These are phyloP conservation scores for Homarus gammarus DNA, from an alignment of 2,888 invertebrate species.

Conservation along the genomic window DNA sequence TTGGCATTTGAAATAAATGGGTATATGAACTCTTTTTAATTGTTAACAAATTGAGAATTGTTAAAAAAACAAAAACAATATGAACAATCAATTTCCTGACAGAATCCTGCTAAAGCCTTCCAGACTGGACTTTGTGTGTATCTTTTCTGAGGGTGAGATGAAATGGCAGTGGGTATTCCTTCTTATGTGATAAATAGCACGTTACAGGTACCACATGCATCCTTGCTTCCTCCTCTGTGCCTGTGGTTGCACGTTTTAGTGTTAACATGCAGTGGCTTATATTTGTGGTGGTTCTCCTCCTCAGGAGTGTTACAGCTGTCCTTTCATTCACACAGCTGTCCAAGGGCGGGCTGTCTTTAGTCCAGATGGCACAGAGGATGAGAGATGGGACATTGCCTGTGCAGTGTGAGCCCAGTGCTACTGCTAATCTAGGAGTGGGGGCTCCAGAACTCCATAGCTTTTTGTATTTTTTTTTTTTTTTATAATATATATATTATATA, in stretches of 20 bases:
- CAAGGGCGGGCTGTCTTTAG: constrained; percentile 59
- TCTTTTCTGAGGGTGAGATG: constrained; percentile 55
- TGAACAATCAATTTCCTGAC: constrained; percentile 10
- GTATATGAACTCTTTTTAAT: not conserved
- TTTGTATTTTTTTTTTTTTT: constrained; percentile 51
- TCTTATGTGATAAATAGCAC: constrained; percentile 72
- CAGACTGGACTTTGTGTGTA: constrained; percentile 40
- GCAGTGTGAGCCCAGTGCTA: constrained; percentile 71
- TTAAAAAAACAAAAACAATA: constrained; percentile 15
- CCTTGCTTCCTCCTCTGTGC: constrained; percentile 68
- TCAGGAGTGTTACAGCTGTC: constrained; percentile 59
- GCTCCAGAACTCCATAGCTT: constrained; percentile 72
- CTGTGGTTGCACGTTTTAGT: constrained; percentile 72
- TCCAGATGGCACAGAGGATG: constrained; percentile 65
- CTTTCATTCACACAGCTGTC: constrained; percentile 53
- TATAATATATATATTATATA: constrained; percentile 59
- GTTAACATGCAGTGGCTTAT: constrained; percentile 72
- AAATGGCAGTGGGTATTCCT: constrained; percentile 66
- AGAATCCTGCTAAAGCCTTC: constrained; percentile 48
- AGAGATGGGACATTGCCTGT: constrained; percentile 54
- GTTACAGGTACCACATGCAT: constrained; percentile 56
- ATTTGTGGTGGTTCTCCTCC: constrained; percentile 61
- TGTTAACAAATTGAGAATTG: constrained; percentile 1
- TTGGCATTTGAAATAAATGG: not conserved
- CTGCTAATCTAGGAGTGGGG: constrained; percentile 59